A percentile compares a stretch with the other conserved stretches of the same genome.
Evolutionary conservation across 1,140 invertebrate species (phyloP).

Genomic region (Aphidius gifuensis): DNA sequence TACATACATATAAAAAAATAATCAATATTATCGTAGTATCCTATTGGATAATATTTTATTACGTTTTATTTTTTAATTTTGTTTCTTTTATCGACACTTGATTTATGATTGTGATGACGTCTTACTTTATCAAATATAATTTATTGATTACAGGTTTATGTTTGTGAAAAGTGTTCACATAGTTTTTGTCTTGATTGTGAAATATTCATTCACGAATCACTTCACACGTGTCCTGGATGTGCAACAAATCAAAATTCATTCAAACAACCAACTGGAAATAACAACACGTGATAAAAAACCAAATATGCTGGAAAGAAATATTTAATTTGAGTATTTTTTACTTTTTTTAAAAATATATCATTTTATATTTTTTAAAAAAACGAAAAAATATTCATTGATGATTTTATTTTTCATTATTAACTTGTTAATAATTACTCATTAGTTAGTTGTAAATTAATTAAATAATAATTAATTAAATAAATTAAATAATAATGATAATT

Average conservation of each 20-base stretch:
- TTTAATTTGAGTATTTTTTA: not conserved
- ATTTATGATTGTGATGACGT: too few species aligned
- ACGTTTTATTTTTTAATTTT: slow-evolving; percentile 9
- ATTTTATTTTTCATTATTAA: too few species aligned
- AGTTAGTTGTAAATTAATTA: too few species aligned
- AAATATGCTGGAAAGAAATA: not conserved
- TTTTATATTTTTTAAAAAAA: not conserved
- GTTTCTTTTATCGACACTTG: not conserved
- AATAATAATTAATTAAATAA: too few species aligned
- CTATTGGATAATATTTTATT: too few species aligned
- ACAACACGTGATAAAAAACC: not conserved
- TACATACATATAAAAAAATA: slow-evolving; percentile 25
- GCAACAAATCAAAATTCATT: slow-evolving; percentile 60
- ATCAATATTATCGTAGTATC: too few species aligned
- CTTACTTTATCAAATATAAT: slow-evolving; percentile 7
- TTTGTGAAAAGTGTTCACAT: slow-evolving; percentile 75
- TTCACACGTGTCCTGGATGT: slow-evolving; percentile 95
- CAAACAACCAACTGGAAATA: slow-evolving; percentile 37
- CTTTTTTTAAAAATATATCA: not conserved
- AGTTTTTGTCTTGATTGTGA: slow-evolving; percentile 93
- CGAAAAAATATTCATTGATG: too few species aligned
- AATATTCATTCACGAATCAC: slow-evolving; percentile 86
- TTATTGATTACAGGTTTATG: slow-evolving; percentile 64
- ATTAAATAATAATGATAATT: too few species aligned
- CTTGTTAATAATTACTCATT: too few species aligned